Conservation (phyloP, 92 coral and sea anemone genomes). For the Epizoanthus rinbou region DNA sequence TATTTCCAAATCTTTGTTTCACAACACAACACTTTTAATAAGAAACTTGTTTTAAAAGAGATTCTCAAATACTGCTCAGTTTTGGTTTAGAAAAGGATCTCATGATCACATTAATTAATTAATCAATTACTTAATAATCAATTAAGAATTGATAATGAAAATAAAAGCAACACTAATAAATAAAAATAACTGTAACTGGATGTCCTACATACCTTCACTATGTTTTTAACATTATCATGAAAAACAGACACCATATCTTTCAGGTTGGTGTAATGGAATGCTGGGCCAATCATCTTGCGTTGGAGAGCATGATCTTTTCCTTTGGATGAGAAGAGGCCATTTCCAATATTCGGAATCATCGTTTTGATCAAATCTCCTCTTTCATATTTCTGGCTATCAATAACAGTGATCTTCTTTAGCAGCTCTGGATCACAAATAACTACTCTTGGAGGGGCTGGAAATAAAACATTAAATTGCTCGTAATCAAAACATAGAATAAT, state of each 20-base stretch:
- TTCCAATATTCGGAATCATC: constrained; percentile 53
- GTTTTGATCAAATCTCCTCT: constrained; percentile 48
- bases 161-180: no score
- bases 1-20: no score
- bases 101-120: no score
- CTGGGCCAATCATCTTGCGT: constrained; percentile 77
- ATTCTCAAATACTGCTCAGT: no score
- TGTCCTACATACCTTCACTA: constrained; percentile 63
- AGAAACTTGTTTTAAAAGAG: no score
- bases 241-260: constrained; percentile 67
- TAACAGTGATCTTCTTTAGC: constrained; percentile 66
- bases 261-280: constrained; percentile 62
- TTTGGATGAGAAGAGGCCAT: constrained; percentile 65
- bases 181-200: no score
- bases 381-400: constrained; percentile 62
- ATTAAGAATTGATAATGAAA: no score
- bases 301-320: constrained; percentile 83
- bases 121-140: no score
- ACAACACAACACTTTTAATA: no score
- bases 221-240: constrained; percentile 49
- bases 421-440: constrained; percentile 65
- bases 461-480: no score
- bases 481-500: no score
- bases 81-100: no score
- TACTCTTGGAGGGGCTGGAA: constrained; percentile 40